Evolutionary conservation across 1,140 invertebrate genomes (phyloP).

Genomic region (Pogonomyrmex californicus): DNA sequence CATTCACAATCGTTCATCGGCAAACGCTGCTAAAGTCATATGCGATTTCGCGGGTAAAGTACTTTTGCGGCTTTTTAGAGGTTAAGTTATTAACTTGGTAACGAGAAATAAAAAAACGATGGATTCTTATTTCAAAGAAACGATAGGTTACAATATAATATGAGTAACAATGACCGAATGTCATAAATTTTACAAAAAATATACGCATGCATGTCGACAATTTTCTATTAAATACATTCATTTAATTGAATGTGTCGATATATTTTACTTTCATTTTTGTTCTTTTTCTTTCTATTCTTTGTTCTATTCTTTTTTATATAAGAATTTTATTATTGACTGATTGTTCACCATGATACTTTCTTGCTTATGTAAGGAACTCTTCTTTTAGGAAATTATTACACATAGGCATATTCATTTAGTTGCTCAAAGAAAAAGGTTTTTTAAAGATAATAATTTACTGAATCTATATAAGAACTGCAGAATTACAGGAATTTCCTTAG

Average conservation of each 20-base stretch:
- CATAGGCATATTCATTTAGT: constrained; percentile 56
- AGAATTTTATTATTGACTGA: neutral
- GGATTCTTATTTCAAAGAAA: neutral
- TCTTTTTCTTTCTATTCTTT: neutral
- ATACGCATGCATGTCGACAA: neutral
- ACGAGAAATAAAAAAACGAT: neutral
- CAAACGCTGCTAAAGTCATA: constrained; percentile 26
- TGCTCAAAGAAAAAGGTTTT: neutral
- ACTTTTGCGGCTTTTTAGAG: constrained; percentile 12
- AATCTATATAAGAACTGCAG: constrained; percentile 8
- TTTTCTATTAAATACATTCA: neutral
- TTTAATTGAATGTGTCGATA: neutral
- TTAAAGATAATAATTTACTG: constrained; percentile 7
- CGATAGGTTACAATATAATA: neutral
- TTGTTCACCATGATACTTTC: neutral
- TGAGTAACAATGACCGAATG: neutral
- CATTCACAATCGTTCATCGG: neutral
- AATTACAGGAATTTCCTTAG: constrained; percentile 26
- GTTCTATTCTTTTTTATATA: neutral
- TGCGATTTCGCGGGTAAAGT: constrained; percentile 46
- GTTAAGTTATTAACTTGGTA: constrained; percentile 18
- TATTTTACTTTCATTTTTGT: neutral
- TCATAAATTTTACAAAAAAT: neutral
- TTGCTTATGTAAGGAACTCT: neutral
- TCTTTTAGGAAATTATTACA: constrained; percentile 55